Base-by-base conservation (phyloP, 2,888 invertebrate species). In the Clunio marinus region DNA sequence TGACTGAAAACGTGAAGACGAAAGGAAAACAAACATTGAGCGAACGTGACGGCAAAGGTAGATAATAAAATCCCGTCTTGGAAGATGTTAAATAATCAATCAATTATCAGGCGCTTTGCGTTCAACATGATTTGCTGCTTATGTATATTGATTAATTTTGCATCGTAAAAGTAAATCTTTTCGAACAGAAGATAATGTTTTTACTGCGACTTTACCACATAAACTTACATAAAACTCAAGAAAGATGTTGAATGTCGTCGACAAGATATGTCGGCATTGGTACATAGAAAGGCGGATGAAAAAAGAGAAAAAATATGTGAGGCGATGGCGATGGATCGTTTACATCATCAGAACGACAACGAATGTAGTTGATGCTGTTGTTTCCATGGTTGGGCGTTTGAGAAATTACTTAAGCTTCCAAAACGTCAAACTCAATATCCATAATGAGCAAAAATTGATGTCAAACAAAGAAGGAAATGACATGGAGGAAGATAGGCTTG, bases 81-180 rank as follows among this genome's bases (percentile, higher is more conserved):
- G 51, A 22, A 51, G 7, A 51, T 57, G 57, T 25, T 57, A 5
- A 22, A 57, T 57, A 57, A 57, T 57, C 57, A 57, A 57, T 57
- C 57, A 57, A 57, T 57, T 57, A 57, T 8, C 22, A 4, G 57
- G 2, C 51, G 22, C 13, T 22, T 57, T 20, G 17, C 22, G 57
- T 57, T 57, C 57, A 57, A 22, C 57, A 57, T 57, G 57, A 57
- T 57, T 57, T 57, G 57, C 25, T 57, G 27, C 25, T 57, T 55
- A 22, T 17, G 5, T 55, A 55, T 25, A 25, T 57, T 27, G 25
- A 57, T 57, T 57, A 27, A 57, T 57, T 27, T 24, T 57, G 57
- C 25, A 57, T 57, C 57, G 27, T 57, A 57, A 57, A 57, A 20
- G 10, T 51, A 51, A 51, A 51, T 25, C 57, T 13, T 25, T 57